These are phyloP conservation scores for Phyllostomus hastatus DNA, from an alignment of 2,113 vertebrate genomes.

Conservation along the genomic window DNA sequence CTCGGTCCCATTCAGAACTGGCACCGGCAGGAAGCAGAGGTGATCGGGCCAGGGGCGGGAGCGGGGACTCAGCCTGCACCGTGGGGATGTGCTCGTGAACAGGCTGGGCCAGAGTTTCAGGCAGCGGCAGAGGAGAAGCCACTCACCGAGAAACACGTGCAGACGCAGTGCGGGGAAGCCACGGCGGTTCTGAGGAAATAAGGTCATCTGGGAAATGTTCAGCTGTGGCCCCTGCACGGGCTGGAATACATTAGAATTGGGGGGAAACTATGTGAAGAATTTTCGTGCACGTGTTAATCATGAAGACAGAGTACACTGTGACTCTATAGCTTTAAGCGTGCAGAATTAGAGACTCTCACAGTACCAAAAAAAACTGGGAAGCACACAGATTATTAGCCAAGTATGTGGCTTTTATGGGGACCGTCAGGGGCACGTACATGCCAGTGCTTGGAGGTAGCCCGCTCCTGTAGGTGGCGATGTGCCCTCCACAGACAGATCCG, in stretches of 20 bases:
- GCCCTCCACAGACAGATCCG: neutral
- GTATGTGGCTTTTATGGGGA: neutral
- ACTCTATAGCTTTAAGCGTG: accelerated
- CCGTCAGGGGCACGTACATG: accelerated
- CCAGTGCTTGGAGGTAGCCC: neutral
- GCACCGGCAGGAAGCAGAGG: neutral
- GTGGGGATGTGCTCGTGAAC: neutral
- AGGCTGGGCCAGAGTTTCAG: neutral
- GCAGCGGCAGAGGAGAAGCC: too few species aligned
- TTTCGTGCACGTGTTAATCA: accelerated
- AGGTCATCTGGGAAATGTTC: neutral
- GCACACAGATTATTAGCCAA: neutral
- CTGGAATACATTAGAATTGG: neutral
- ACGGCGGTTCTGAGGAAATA: neutral
- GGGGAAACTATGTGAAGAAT: neutral
- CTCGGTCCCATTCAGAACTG: neutral
- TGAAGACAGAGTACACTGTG: accelerated
- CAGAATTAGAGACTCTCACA: neutral
- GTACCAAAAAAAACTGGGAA: neutral
- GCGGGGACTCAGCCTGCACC: too few species aligned
- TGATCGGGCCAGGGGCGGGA: neutral
- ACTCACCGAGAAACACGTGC: accelerated
- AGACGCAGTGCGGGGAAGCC: neutral
- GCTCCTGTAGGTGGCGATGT: accelerated
- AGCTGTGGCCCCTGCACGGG: accelerated